Conservation (phyloP, 2,888 invertebrate genomes). For the Chorisops tibialis region DNA sequence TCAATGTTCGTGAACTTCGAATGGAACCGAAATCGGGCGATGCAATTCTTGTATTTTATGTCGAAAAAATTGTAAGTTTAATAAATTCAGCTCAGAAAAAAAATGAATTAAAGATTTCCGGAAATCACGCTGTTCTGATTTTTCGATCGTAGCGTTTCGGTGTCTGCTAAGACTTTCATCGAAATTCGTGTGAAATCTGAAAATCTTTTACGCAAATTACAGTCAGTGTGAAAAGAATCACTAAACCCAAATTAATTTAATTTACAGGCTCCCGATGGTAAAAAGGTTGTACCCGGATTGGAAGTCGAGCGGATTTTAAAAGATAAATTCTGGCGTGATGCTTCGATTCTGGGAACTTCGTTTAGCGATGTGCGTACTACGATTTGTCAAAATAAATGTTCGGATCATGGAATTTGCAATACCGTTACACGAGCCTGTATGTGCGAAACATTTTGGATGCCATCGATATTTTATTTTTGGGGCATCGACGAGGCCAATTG, state of each 20-base stretch:
- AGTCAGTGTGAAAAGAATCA: neutral
- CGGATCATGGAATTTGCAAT: constrained; percentile 87
- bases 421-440: constrained; percentile 77
- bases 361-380: constrained; percentile 76
- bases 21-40: constrained; percentile 62
- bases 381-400: constrained; percentile 90
- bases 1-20: constrained; percentile 58
- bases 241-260: too few species aligned
- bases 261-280: constrained; percentile 40
- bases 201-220: neutral
- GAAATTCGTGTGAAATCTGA: neutral
- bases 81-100: too few species aligned
- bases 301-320: constrained; percentile 65
- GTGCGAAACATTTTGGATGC: constrained; percentile 97
- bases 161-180: too few species aligned
- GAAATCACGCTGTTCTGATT: neutral
- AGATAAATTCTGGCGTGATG: constrained; percentile 66
- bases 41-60: constrained; percentile 67
- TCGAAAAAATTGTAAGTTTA: constrained; percentile 59
- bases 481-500: constrained; percentile 73
- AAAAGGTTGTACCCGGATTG: constrained; percentile 56
- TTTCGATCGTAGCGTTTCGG: neutral
- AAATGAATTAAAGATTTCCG: too few species aligned
- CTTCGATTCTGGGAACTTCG: constrained; percentile 65
- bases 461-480: constrained; percentile 68